Base-by-base conservation (phyloP, 1,140 invertebrate species). In the Penaeus chinensis region DNA sequence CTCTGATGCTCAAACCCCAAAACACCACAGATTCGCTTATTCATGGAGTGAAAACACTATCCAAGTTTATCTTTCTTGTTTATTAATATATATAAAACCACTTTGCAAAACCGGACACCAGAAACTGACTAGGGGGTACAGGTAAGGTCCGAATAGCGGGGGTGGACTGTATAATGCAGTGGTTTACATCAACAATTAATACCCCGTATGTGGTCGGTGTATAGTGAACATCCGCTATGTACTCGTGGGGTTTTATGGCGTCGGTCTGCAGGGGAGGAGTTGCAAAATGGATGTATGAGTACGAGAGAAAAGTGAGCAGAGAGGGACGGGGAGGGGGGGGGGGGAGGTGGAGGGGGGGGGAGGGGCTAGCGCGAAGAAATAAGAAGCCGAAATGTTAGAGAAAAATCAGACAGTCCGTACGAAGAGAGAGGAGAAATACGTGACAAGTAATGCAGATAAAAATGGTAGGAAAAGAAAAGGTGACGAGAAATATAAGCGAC, bases 121-220 rank as follows among this genome's bases (percentile, higher is more conserved):
- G 54, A 54, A 16, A 13, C 54, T 54, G 71, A 74, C 27, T 32
- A 74, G 42, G n/a, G 71, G 71, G n/a, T 37, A 16, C n/a, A 32
- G 71, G 71, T 54, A 54, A 74, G 71, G 42, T 74, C 71, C 71
- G 27, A n/a, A 74, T 74, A 74, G 27, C 27, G 71, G 24, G 71
- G 71, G 27, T 74, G 20, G 27, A 74, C 71, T 74, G 71, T 74
- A 74, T 74, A 74, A 74, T 74, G 71, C 71, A 74, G 71, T 37
- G 27, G 27, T 37, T 27, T 37, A 74, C 71, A 74, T 74, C 71
- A 74, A 74, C 71, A 74, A 74, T 74, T 74, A 74, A 74, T 32
- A 27, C 71, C 27, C 71, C 71, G 27, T 74, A 74, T 74, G 71
- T 74, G 71, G 71, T 74, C 71, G 27, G 42, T 74, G 27, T 74